Base-by-base conservation (phyloP, 2,113 vertebrate species). In the Glareola pratincola region DNA sequence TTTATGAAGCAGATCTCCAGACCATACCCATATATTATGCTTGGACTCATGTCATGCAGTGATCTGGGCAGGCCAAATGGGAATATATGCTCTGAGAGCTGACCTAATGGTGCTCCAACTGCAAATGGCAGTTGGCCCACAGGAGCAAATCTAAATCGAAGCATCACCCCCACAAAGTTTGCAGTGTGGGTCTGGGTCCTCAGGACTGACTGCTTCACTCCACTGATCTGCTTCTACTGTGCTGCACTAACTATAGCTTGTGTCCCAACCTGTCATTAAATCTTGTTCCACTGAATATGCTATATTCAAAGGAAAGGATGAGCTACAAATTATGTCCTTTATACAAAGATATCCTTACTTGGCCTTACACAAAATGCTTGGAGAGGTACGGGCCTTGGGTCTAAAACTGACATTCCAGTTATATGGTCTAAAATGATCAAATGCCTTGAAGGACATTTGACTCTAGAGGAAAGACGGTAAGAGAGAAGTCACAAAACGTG, bases 391-490 rank as follows among this genome's bases (percentile, higher is more conserved):
- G 30, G 85, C 85, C 63, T 92, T 69, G 45, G 57, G 88, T 90
- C 71, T 88, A 85, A 74, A 92, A 72, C 66, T 92, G 94, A 91
- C 92, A 91, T 92, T 82, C 69, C 69, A 0, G 0, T 77, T 36
- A 82, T 69, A 73, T 0, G 6, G 81, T 54, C 92, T 92, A 92
- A 97, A 97, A 94, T 92, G 91, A 94, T 50, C 73, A 87, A 94
- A 57, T 82, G 66, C 84, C 83, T 93, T 4, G 5, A 68, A 96
- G 91, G 53, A 54, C 59, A 89, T 68, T 47, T 92, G 73, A 72
- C 48, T 81, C 34, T 51, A 72, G 69, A 84, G 34, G 51, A 85
- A 94, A 62, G 57, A 64, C 56, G 68, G 64, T 32, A 50, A 93
- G 48, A 69, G 66, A 71, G 53, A 94, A 91, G 45, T 62, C 69